Conservation (phyloP, 1,140 invertebrate species). For the Heliconius eleuchia region DNA sequence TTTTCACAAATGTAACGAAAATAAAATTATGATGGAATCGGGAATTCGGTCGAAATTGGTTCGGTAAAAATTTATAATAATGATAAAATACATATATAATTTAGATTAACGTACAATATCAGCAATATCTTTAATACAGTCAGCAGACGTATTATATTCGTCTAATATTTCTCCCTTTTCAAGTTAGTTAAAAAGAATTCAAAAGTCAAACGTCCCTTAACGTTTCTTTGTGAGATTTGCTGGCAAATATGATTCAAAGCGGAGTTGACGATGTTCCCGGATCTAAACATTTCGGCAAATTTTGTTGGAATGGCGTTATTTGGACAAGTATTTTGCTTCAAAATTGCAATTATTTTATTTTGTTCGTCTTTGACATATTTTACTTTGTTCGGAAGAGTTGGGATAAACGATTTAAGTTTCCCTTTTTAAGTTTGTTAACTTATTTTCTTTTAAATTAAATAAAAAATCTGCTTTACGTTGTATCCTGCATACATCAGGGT, state of each 20-base stretch:
- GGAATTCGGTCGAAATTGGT: no score
- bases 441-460: background rate
- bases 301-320: slow-evolving; percentile 17
- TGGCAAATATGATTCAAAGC: slow-evolving; percentile 46
- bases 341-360: slow-evolving; percentile 14
- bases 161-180: background rate
- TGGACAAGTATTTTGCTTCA: slow-evolving; percentile 19
- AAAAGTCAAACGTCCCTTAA: slow-evolving; percentile 26
- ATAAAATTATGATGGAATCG: no score
- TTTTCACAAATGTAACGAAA: no score
- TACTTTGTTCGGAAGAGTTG: background rate
- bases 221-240: slow-evolving; percentile 52
- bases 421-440: background rate
- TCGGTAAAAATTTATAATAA: no score
- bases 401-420: slow-evolving; percentile 3
- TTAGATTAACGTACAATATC: no score
- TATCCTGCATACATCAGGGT: no score
- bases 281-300: slow-evolving; percentile 28
- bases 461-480: no score
- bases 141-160: background rate
- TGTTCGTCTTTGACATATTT: background rate
- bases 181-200: slow-evolving; percentile 14
- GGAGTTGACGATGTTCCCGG: slow-evolving; percentile 29
- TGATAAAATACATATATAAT: no score
- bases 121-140: background rate